Evolutionary conservation across 2,888 invertebrate species (phyloP).

Genomic region (Eretmocerus hayati): DNA sequence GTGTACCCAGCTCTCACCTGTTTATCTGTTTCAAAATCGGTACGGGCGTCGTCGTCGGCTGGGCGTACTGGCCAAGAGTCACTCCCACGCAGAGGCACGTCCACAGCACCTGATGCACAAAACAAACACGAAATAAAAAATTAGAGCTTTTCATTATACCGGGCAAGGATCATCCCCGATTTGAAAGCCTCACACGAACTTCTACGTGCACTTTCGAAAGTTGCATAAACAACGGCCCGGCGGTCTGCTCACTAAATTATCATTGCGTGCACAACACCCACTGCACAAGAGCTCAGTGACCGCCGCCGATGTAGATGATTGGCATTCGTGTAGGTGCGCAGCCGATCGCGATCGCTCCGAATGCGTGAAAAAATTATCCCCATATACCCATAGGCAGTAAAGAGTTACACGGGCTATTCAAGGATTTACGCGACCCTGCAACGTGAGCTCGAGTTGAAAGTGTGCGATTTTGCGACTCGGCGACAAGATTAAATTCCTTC

Average conservation of each 20-base stretch:
- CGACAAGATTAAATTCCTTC: background rate
- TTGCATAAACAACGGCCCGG: background rate
- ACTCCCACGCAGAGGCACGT: conserved; percentile 30
- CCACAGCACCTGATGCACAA: conserved; percentile 30
- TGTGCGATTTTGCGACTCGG: background rate
- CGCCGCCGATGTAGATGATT: too few relatives aligned
- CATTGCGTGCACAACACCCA: too few relatives aligned
- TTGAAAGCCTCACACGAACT: background rate
- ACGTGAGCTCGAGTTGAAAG: background rate
- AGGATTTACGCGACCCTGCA: background rate
- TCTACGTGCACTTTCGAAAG: background rate
- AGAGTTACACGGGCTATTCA: background rate
- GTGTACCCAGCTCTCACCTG: conserved; percentile 50
- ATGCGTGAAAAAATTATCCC: background rate
- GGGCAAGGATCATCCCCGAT: background rate
- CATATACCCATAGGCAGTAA: background rate
- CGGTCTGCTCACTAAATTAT: too few relatives aligned
- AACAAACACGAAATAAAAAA: background rate
- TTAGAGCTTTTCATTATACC: too few relatives aligned
- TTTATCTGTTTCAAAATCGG: conserved; percentile 84
- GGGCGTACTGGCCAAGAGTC: conserved; percentile 35
- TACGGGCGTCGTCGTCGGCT: conserved; percentile 57
- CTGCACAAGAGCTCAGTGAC: too few relatives aligned
- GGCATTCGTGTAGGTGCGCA: background rate
- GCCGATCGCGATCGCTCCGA: background rate